Evolutionary conservation across 2,113 vertebrate genomes (phyloP), one percentile per base, ranked within the genome.

Genomic region (Marmota flaviventris): DNA sequence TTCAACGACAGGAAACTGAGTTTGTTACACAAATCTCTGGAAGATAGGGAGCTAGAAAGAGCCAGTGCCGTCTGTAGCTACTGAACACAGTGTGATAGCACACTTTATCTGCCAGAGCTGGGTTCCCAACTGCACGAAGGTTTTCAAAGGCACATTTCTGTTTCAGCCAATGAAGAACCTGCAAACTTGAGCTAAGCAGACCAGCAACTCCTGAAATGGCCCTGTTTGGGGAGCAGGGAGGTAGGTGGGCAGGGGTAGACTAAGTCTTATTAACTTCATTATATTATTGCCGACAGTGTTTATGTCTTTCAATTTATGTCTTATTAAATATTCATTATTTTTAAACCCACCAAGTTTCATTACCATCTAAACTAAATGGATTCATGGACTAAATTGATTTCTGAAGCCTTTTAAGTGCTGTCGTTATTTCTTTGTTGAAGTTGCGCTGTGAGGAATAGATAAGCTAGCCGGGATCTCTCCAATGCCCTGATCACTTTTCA

Each of bases 281-380:
- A 95, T 82, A 78, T 67, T 72, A 95, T 93, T 94, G 85, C 90
- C 65, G 69, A 96, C 69, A 89, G 93, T 97, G 97, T 98, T 98
- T 97, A 97, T 96, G 96, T 84, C 95, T 98, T 97, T 96, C 96
- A 98, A 97, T 96, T 97, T 97, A 97, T 93, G 96, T 98, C 95
- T 96, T 91, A 97, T 97, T 96, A 97, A 98, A 93, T 93, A 97
- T 98, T 97, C 85, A 97, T 97, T 96, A 96, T 98, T 97, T 97
- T 97, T 63, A 96, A 97, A 92, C 91, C 91, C 90, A 97, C 91
- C 97, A 96, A 94, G 65, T 97, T 98, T 97, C 97, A 98, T 97
- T 97, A 97, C 96, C 96, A 95, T 94, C 98, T 88, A 91, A 91
- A 97, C 95, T 48, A 97, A 97, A 97, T n/a, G 45, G 89, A 97